Base-by-base conservation (phyloP, 2,797 vertebrate genomes). In the Oreochromis mossambicus region DNA sequence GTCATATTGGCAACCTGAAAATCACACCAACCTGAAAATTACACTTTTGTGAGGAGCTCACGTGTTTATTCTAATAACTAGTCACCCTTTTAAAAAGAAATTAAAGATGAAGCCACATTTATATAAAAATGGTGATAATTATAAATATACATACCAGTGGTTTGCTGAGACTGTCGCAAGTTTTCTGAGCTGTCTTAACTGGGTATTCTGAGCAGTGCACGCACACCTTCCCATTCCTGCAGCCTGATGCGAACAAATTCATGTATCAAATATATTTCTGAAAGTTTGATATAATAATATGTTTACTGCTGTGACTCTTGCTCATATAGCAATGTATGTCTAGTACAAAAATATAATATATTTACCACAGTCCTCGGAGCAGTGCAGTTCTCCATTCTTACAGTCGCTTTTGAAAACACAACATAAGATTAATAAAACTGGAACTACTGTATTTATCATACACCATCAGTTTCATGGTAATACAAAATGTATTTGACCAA, bases 151-250 rank as follows among this genome's bases (percentile, higher is more conserved):
- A 76, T 81, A 96, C 96, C 81, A 29, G 19, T 15, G 94, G 90
- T 88, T 95, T 95, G 77, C 80, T 93, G 87, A 95, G 89, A 80
- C 94, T 95, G 82, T 87, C 86, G 21, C 96, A 97, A 48, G 95
- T 96, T 92, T 92, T 96, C 66, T 83, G 90, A 78, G 76, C 77
- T 1, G 95, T 96, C 50, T 86, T 90, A 17, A 92, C 68, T 5
- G 43, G 52, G 8, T 36, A 11, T 36, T 91, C 55, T 5, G 91
- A 88, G 79, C 96, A 97, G 17, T 94, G 91, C 48, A 96, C 87
- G 82, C 95, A 96, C 34, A 94, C 90, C 82, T 94, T 95, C 24
- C 89, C 92, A 11, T 89, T 43, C 12, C 5, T 66, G 83, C 96
- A 97, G 3, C 70, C 96, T 96, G 58, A 51, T 4, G n/a, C 2